Evolutionary conservation across 1,140 invertebrate genomes (phyloP).

Genomic region (Caerostris extrusa): DNA sequence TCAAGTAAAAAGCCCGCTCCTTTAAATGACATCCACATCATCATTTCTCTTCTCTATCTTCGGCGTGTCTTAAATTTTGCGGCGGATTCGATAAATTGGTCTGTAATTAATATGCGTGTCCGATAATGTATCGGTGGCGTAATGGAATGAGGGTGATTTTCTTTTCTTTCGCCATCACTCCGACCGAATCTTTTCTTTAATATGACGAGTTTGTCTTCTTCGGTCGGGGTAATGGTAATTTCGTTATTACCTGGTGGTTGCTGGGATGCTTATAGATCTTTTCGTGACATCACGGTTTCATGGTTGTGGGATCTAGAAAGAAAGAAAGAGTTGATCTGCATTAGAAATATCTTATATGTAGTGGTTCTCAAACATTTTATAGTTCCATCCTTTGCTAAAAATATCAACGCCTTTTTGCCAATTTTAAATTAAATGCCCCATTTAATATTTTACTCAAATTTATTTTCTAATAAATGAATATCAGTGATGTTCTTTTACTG

Average conservation of each 20-base stretch:
- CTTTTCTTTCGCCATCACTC: neutral
- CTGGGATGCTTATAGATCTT: neutral
- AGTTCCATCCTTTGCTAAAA: too few species aligned
- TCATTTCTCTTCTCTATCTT: slow-evolving; percentile 65
- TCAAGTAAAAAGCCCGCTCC: slow-evolving; percentile 51
- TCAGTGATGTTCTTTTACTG: too few species aligned
- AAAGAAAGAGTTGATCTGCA: too few species aligned
- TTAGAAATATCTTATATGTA: too few species aligned
- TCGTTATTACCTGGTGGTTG: slow-evolving; percentile 33
- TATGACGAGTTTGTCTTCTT: neutral
- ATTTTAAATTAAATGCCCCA: too few species aligned
- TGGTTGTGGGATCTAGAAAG: too few species aligned
- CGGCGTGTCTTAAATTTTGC: slow-evolving; percentile 69
- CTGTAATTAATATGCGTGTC: slow-evolving; percentile 77
- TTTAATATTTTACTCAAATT: too few species aligned
- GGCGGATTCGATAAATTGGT: slow-evolving; percentile 69
- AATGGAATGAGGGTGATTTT: slow-evolving; percentile 56
- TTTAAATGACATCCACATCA: slow-evolving; percentile 69
- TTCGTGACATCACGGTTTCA: neutral
- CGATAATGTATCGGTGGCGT: slow-evolving; percentile 65
- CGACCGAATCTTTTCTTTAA: slow-evolving; percentile 35
- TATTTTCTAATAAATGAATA: too few species aligned
- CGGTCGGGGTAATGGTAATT: slow-evolving; percentile 33
- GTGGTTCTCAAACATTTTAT: too few species aligned
- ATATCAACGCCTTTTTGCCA: too few species aligned